A percentile compares a stretch with the other conserved stretches of the same genome.
Evolutionary conservation across 2,888 invertebrate species (phyloP).

Genomic region (Plagiodera versicolora): DNA sequence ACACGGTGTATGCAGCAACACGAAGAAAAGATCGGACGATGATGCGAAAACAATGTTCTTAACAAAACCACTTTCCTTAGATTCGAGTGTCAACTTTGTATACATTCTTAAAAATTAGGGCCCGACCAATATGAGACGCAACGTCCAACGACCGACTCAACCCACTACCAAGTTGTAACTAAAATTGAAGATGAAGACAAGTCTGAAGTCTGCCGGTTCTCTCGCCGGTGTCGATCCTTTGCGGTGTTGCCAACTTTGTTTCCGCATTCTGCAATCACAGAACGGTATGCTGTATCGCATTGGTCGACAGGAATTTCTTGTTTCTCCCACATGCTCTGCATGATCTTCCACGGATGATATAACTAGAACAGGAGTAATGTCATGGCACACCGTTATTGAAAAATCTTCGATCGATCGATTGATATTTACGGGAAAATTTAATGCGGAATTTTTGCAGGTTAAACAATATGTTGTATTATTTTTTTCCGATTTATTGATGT

Average conservation of each 20-base stretch:
- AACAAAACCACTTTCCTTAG: conserved; percentile 53
- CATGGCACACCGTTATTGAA: no score
- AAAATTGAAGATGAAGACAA: conserved; percentile 29
- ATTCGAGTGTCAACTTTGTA: conserved; percentile 53
- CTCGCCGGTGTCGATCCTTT: conserved; percentile 22
- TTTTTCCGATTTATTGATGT: no score
- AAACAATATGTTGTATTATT: no score
- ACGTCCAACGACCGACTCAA: conserved; percentile 47
- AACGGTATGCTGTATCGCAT: no score
- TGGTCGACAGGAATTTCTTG: neutral
- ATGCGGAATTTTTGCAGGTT: no score
- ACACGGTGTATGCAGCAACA: conserved; percentile 53
- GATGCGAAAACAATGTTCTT: conserved; percentile 48
- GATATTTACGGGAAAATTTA: no score
- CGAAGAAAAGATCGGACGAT: conserved; percentile 49
- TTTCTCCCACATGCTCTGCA: neutral
- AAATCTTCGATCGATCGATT: no score
- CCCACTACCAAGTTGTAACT: conserved; percentile 49
- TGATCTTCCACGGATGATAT: no score
- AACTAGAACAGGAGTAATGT: no score
- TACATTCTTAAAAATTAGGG: conserved; percentile 49
- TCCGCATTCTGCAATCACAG: neutral
- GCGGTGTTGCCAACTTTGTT: conserved; percentile 20
- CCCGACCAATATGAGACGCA: conserved; percentile 38
- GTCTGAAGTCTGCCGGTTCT: conserved; percentile 16